Conservation (phyloP, 2,113 vertebrate genomes). For the Platysteira castanea region DNA sequence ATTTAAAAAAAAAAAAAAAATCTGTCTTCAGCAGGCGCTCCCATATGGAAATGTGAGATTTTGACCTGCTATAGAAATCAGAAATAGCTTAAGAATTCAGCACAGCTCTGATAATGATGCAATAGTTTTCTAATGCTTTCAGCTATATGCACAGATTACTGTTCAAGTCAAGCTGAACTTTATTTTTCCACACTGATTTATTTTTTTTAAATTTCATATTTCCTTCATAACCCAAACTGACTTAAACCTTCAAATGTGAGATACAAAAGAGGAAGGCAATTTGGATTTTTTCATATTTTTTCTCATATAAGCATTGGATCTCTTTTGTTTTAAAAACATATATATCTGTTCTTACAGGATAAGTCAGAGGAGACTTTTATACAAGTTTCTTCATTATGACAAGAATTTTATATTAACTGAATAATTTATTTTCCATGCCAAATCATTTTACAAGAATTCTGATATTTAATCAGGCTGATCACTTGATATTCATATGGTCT, state of each 20-base stretch:
- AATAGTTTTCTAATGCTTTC: not conserved
- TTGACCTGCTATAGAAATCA: not conserved
- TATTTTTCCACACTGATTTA: not conserved
- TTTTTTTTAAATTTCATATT: not conserved
- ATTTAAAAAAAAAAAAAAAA: not conserved
- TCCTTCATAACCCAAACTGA: not conserved
- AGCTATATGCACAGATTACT: not conserved
- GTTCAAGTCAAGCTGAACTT: not conserved
- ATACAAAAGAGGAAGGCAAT: not conserved
- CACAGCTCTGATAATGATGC: not conserved
- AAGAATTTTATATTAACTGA: not conserved
- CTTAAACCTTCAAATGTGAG: not conserved
- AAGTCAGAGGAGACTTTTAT: not conserved
- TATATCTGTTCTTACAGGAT: not conserved
- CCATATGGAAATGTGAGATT: not conserved
- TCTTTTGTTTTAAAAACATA: not conserved
- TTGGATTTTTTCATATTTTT: not conserved
- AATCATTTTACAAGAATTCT: not conserved
- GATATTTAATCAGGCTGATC: not conserved
- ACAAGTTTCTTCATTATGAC: not conserved
- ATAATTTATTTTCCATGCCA: not conserved
- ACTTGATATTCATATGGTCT: not conserved
- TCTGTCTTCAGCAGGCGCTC: not conserved
- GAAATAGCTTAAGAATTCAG: not conserved
- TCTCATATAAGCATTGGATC: not conserved